Evolutionary conservation across 2,797 vertebrate genomes (phyloP), one percentile per base, ranked within the genome.

Genomic region (Anabas testudineus): DNA sequence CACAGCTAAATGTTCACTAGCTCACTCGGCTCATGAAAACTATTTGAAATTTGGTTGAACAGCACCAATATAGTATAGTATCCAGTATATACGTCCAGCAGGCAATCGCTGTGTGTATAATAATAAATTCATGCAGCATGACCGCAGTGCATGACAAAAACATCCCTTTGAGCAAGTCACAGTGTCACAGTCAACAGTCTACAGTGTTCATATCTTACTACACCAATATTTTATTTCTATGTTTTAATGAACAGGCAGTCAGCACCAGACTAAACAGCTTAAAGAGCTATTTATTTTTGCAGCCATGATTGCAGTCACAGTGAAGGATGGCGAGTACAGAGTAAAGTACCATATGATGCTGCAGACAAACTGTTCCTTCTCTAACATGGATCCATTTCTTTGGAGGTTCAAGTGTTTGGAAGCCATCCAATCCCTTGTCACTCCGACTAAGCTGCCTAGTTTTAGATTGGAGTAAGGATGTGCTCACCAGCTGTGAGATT

Each of bases 401-500:
- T 19, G 47, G 87, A 91, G 92, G 91, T 91, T 93, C 91, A 90
- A 89, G 93, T 92, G 90, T 92, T 88, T 93, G 93, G 92, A 93
- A 91, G 91, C 77, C 89, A 88, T 92, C 93, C 94, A 93, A 93
- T 95, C 93, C 93, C 90, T 93, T 88, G 93, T 95, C 94, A 91
- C 88, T 92, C 92, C 91, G 92, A 91, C 93, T 94, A 90, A 95
- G 91, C 94, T 90, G 93, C 93, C 21, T 74, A 82, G 89, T 93
- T 94, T 94, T 92, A 95, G 94, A 95, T 95, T 95, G 94, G 91
- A 91, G 91, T 86, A 92, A 93, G 93, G 94, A 94, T 94, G 94
- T 94, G 95, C 93, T 96, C 94, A 94, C 93, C 93, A 94, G 94
- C 95, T 95, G 94, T 95, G 94, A 95, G 94, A 95, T 95, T 94